Conservation (phyloP, 2,888 invertebrate species). For the Cheilosia vernalis region DNA sequence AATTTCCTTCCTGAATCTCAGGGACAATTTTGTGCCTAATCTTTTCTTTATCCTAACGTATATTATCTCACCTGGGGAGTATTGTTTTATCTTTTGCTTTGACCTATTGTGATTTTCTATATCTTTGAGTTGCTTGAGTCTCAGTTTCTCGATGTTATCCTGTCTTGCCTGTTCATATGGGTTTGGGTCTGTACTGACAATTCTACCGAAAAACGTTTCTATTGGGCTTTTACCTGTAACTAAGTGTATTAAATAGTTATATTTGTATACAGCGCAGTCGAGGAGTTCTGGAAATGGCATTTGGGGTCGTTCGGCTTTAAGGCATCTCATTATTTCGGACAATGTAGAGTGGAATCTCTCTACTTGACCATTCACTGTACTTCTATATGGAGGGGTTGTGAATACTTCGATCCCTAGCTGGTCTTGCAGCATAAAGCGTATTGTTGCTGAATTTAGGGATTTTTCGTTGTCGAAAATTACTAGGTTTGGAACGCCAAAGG, state of each 20-base stretch:
- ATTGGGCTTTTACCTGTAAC: slow-evolving; percentile 16
- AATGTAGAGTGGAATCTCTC: slow-evolving; percentile 44
- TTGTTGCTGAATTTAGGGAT: slow-evolving; percentile 28
- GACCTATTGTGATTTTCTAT: slow-evolving; percentile 27
- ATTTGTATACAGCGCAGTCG: slow-evolving; percentile 37
- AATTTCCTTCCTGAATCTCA: too few species aligned
- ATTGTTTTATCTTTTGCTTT: slow-evolving; percentile 61
- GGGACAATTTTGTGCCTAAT: not conserved
- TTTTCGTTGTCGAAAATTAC: slow-evolving; percentile 35
- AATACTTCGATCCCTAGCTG: slow-evolving; percentile 15
- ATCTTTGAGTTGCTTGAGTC: slow-evolving; percentile 11
- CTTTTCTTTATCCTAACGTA: too few species aligned
- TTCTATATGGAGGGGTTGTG: slow-evolving; percentile 28
- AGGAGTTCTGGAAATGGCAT: slow-evolving; percentile 9
- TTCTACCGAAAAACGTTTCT: slow-evolving; percentile 28
- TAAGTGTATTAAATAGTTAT: slow-evolving; percentile 16
- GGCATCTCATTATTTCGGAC: slow-evolving; percentile 29
- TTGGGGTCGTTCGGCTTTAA: slow-evolving; percentile 4
- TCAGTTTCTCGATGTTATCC: slow-evolving; percentile 11
- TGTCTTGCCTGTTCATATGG: slow-evolving; percentile 30
- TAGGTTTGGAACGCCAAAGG: slow-evolving; percentile 32
- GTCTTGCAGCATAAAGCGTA: slow-evolving; percentile 21
- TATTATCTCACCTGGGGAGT: not conserved
- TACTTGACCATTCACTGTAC: slow-evolving; percentile 34
- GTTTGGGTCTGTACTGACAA: not conserved